These are phyloP conservation scores for Hafferia zeledoni DNA, from an alignment of 2,797 vertebrate species.

Conservation along the genomic window DNA sequence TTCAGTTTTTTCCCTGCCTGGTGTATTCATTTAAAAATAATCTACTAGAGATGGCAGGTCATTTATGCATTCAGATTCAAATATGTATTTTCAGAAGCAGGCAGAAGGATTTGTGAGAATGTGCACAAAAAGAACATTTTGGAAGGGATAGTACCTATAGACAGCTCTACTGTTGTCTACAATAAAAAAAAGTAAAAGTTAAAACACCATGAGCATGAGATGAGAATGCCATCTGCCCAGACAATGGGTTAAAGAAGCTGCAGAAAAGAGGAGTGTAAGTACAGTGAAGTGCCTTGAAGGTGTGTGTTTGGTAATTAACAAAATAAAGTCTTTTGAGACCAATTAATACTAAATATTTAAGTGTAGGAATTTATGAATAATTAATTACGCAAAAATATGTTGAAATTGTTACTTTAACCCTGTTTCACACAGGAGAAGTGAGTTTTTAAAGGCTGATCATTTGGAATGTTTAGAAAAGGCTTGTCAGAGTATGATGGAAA, in stretches of 20 bases:
- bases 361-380: neutral
- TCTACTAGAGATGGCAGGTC: neutral
- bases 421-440: neutral
- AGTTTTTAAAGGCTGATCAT: neutral
- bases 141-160: neutral
- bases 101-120: neutral
- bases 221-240: neutral
- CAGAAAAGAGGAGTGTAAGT: neutral
- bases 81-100: neutral
- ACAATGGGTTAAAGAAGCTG: neutral
- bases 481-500: neutral
- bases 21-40: neutral
- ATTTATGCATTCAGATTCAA: neutral
- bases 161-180: neutral
- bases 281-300: neutral
- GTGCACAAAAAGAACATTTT: neutral
- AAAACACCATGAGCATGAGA: neutral
- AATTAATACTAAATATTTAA: neutral
- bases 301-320: neutral
- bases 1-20: neutral
- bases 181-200: neutral
- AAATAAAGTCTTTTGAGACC: neutral
- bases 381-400: neutral
- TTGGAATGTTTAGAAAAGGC: neutral
- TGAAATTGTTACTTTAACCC: neutral